Evolutionary conservation across 2,113 vertebrate genomes (phyloP).

Genomic region (Bubo scandiacus): DNA sequence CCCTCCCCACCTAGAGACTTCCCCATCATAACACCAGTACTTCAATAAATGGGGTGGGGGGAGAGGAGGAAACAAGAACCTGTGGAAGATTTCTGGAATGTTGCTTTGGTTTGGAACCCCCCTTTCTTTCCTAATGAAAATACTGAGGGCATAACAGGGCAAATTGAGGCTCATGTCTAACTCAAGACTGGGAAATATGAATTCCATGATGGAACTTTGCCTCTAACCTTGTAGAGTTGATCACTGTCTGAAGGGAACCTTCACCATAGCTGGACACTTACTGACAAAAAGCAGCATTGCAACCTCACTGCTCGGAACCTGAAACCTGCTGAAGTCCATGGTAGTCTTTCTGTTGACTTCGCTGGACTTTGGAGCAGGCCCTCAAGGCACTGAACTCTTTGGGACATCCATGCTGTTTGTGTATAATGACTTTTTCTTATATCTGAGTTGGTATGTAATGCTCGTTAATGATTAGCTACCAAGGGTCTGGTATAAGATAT

Average conservation of each 20-base stretch:
- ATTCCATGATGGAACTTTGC: neutral
- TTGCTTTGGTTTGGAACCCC: neutral
- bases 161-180: rapidly evolving
- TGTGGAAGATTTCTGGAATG: rapidly evolving
- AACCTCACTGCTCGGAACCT: rapidly evolving
- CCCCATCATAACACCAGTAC: no score
- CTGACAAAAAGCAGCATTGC: rapidly evolving
- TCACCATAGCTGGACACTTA: rapidly evolving
- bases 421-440: neutral
- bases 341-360: neutral
- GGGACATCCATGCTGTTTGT: neutral
- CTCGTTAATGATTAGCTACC: neutral
- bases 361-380: neutral
- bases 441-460: neutral
- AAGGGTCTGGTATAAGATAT: neutral
- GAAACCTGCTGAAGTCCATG: neutral
- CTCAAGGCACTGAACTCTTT: neutral
- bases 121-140: no score
- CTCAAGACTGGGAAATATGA: neutral
- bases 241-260: neutral
- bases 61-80: neutral
- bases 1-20: neutral
- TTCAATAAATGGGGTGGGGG: rapidly evolving
- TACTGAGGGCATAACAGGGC: rapidly evolving
- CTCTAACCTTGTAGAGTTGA: rapidly evolving